Base-by-base conservation (phyloP, 2,888 invertebrate species). In the Drosophila bunnanda region DNA sequence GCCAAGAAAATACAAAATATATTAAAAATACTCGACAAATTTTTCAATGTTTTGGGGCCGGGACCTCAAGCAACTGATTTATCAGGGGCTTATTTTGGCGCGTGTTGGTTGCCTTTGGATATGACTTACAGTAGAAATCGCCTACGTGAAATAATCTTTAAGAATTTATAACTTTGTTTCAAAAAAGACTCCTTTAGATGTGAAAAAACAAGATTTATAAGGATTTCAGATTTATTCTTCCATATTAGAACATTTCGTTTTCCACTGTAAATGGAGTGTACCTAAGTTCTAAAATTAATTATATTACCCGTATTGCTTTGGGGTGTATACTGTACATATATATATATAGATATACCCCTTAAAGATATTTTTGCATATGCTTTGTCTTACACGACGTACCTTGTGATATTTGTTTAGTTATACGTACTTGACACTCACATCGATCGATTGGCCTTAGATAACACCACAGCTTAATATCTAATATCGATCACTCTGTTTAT, bases 401-500 rank as follows among this genome's bases (percentile, higher is more conserved):
- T 59, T 65, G 46, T 60, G 77, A 66, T 58, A 52, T 43, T 55
- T 75, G 39, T 38, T 38, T 50, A 58, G 32, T 20, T 64, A n/a
- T 46, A 53, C n/a, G 20, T 39, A 52, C 39, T 41, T 56, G 12
- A 43, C 36, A 30, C 34, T 38, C 25, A 52, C 32, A 71, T 80
- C 54, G 74, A 68, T 76, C 53, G 66, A 38, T 41, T 25, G 48
- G 44, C 13, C 28, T 43, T 32, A 58, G 67, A 71, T 75, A 68
- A 46, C 25, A 46, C n/a, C 46, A 38, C 3, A 28, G 10, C 36
- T 25, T 39, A 39, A 39, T 53, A 36, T 28, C 3, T 34, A 32
- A 46, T 12, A 32, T 17, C 20, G 28, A 7, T 48, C 17, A 48
- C 13, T 83, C 46, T 83, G 43, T 70, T 79, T 83, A 53, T 75